Percentiles rank a stretch among this genome's conserved stretches.
phyloP scores from a whole-genome alignment of 2,113 vertebrate species.

The Haliaeetus leucogaster region DNA sequence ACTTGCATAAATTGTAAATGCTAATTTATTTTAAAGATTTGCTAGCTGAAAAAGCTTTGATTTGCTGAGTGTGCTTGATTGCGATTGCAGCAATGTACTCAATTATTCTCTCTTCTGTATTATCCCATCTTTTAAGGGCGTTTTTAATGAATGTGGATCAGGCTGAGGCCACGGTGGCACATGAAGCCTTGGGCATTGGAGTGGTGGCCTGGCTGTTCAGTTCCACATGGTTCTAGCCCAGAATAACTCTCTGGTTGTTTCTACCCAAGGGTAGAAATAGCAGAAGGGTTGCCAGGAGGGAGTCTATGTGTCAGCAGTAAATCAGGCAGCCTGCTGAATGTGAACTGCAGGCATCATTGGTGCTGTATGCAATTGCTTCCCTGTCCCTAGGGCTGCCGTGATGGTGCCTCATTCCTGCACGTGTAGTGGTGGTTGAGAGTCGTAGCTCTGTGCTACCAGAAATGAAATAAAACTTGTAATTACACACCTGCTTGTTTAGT shows the following conservation, averaged over 20 bases:
- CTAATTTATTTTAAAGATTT: not conserved
- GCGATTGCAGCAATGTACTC: not conserved
- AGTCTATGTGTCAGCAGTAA: no score
- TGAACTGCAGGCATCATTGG: not conserved
- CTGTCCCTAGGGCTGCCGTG: rapidly evolving
- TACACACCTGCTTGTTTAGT: not conserved
- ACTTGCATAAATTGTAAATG: not conserved
- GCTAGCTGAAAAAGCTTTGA: not conserved
- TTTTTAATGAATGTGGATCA: not conserved
- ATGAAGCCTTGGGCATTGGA: not conserved
- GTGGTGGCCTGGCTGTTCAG: not conserved
- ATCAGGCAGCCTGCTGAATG: not conserved
- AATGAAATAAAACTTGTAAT: not conserved
- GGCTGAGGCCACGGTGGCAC: not conserved
- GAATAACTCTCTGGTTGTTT: not conserved
- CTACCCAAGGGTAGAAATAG: not conserved
- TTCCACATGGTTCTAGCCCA: not conserved
- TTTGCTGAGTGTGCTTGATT: not conserved
- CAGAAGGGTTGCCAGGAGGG: not conserved
- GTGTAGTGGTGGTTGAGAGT: not conserved
- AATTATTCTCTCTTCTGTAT: not conserved
- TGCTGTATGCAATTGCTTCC: not conserved
- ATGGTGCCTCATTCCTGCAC: not conserved
- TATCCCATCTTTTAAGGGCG: not conserved
- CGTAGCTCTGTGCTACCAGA: not conserved